A percentile compares a stretch with the other conserved stretches of the same genome.
Conservation (phyloP, 2,797 vertebrate species). For the Lycodopsis pacificus region DNA sequence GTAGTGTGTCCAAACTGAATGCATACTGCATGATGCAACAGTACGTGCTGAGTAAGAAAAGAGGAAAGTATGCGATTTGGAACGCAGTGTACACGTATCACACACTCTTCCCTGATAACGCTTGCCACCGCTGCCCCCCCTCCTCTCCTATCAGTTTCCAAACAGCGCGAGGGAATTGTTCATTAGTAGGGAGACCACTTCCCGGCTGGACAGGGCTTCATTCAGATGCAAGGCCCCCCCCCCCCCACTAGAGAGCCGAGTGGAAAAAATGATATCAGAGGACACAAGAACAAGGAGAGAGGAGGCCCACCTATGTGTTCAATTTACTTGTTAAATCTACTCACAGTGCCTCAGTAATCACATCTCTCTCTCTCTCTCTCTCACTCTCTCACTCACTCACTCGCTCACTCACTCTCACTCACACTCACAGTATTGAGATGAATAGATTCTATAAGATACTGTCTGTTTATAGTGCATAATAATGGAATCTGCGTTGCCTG, state of each 20-base stretch:
- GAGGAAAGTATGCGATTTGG: no score
- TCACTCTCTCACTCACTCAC: slow-evolving; percentile 4
- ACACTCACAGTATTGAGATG: slow-evolving; percentile 22
- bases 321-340: slow-evolving; percentile 57
- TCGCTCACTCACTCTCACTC: neutral
- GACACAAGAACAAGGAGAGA: slow-evolving; percentile 39
- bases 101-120: neutral
- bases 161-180: slow-evolving; percentile 30
- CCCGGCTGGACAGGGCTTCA: slow-evolving; percentile 31
- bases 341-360: slow-evolving; percentile 43
- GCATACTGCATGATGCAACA: no score
- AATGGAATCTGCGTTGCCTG: slow-evolving; percentile 30
- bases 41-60: no score
- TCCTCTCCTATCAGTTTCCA: neutral
- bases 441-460: slow-evolving; percentile 35
- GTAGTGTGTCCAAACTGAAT: no score
- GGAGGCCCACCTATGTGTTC: slow-evolving; percentile 54
- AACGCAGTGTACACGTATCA: no score
- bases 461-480: slow-evolving; percentile 27
- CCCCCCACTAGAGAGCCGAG: slow-evolving; percentile 4
- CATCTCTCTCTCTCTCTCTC: slow-evolving; percentile 13
- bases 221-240: slow-evolving; percentile 39
- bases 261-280: slow-evolving; percentile 61
- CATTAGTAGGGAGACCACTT: slow-evolving; percentile 40
- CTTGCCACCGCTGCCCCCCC: neutral